Evolutionary conservation across 2,888 invertebrate genomes (phyloP), one percentile per base, ranked within the genome.

Genomic region (Rhingia rostrata): DNA sequence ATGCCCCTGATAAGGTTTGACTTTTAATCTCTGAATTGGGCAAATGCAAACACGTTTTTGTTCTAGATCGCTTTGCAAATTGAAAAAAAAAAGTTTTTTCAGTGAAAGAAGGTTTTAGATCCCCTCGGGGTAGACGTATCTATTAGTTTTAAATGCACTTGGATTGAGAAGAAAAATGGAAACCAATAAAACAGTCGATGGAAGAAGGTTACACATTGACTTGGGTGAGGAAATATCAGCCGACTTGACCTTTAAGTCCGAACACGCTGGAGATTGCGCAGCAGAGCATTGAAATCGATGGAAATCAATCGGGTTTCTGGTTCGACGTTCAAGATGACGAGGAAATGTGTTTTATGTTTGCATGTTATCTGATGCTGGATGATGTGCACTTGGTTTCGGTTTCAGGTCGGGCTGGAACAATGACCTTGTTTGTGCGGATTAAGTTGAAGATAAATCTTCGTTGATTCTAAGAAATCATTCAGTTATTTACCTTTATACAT

Each of bases 31-130:
- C 5, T 33, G 41, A 22, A 37, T 43, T 30, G 14, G 43, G 47
- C 43, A 14, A 83, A 72, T 10, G 32, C 49, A 61, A 77, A 58
- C 63, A 83, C 72, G 61, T 73, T 74, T 63, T 53, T 33, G 51
- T 75, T 72, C 58, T 41, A 39, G 37, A 70, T 45, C 14, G n/a
- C 49, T 58, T 41, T 56, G 45, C 54, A 49, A 61, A 63, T 32
- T 35, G 30, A 70, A 14, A 22, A 22, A 22, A 22, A 22, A 22
- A 22, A 22, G n/a, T n/a, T 22, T 70, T 56, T 33, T n/a, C 3
- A 37, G 35, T 45, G 64, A 64, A 64, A 64, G 51, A 51, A 64
- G 64, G 64, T 47, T 61, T 22, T 4, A 37, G 35, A 3, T 10
- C 6, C n/a, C 35, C 54, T 3, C 2, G 6, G 47, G 33, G 30